Percentiles rank a stretch among this genome's conserved stretches.
phyloP scores from a whole-genome alignment of 1,140 invertebrate genomes.

The Palaemon carinicauda region DNA sequence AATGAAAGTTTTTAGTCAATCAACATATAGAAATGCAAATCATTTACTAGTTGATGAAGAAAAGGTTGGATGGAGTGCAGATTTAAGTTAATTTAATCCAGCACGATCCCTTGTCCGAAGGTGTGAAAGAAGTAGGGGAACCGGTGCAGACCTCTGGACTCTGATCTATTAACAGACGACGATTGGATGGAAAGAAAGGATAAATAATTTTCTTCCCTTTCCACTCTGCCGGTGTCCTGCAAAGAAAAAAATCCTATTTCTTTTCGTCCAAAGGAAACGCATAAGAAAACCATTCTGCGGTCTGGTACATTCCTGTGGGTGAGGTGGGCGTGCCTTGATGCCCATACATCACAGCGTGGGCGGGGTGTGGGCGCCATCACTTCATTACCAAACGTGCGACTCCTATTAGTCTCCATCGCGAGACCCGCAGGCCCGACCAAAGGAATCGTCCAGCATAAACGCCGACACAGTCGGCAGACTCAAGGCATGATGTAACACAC shows the following conservation, averaged over 20 bases:
- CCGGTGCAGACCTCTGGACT: too few relatives aligned
- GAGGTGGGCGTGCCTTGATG: conserved; percentile 9
- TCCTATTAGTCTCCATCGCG: conserved; percentile 18
- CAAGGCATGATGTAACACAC: not conserved
- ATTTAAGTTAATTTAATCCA: too few relatives aligned
- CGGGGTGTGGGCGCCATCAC: conserved; percentile 29
- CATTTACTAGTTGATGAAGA: too few relatives aligned
- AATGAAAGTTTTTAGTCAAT: too few relatives aligned
- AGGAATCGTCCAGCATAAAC: not conserved
- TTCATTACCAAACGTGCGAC: conserved; percentile 43
- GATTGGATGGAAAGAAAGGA: too few relatives aligned
- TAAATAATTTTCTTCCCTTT: not conserved
- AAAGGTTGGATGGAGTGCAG: too few relatives aligned
- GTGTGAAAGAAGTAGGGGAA: too few relatives aligned
- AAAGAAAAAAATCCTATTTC: not conserved
- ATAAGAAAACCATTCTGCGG: not conserved
- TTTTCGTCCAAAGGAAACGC: too few relatives aligned
- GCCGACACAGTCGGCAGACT: not conserved
- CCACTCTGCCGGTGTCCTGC: not conserved
- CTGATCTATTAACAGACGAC: too few relatives aligned
- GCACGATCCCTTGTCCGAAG: too few relatives aligned
- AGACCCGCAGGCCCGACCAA: not conserved
- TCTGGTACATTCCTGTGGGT: conserved; percentile 35
- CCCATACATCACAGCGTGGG: conserved; percentile 31
- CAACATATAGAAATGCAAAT: too few relatives aligned